Conservation (phyloP, 2,797 vertebrate genomes). For the Lacerta bilineata region DNA sequence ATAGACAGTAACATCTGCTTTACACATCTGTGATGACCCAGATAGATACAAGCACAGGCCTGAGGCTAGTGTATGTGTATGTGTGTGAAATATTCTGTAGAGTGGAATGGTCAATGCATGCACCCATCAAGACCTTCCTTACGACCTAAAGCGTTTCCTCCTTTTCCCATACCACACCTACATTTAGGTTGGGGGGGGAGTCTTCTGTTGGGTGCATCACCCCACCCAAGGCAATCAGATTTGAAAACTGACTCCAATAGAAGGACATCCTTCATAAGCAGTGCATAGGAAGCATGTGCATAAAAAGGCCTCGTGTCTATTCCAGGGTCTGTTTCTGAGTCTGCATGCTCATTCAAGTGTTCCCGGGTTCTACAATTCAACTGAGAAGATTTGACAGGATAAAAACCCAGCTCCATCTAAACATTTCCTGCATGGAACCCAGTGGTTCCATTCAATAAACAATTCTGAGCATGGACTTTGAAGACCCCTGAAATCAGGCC, state of each 20-base stretch:
- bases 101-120: too few relatives aligned
- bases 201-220: too few relatives aligned
- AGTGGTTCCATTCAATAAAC: neutral
- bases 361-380: neutral
- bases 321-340: neutral
- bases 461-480: neutral
- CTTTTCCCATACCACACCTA: too few relatives aligned
- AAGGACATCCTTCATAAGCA: neutral
- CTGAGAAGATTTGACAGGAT: neutral
- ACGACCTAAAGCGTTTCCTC: too few relatives aligned
- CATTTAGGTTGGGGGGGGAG: too few relatives aligned
- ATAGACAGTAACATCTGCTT: neutral
- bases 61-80: neutral
- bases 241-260: too few relatives aligned
- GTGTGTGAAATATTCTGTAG: neutral
- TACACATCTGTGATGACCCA: neutral
- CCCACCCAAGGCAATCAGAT: too few relatives aligned
- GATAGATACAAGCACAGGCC: neutral
- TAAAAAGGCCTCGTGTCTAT: neutral
- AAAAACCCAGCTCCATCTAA: neutral
- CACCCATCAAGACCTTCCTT: neutral
- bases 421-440: neutral
- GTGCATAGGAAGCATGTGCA: neutral
- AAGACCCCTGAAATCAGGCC: neutral
- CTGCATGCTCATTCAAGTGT: neutral